Conservation (phyloP, 2,888 invertebrate genomes). For the Thysanoteuthis rhombus region DNA sequence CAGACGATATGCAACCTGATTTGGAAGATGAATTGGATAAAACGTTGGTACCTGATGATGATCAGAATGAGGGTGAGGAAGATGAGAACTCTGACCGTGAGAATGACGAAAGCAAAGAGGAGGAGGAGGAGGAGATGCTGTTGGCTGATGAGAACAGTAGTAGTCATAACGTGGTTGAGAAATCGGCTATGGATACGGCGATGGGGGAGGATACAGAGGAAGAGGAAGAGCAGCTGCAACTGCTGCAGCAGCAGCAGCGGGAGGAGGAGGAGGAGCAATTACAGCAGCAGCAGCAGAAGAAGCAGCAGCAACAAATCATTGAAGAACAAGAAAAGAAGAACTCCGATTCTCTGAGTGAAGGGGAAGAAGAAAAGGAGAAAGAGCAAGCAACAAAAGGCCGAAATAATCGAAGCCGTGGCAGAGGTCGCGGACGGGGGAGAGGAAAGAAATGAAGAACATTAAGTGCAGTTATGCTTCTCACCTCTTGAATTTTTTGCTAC, state of each 20-base stretch:
- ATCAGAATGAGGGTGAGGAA: constrained; percentile 1
- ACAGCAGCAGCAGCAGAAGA: background rate
- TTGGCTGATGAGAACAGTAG: background rate
- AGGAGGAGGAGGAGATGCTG: background rate
- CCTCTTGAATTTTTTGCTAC: background rate
- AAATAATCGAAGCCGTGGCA: background rate
- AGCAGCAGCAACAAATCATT: background rate
- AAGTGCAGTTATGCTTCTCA: background rate
- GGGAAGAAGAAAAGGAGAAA: background rate
- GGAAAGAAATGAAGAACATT: background rate
- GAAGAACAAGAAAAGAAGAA: background rate
- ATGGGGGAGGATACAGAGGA: background rate
- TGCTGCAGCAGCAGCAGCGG: background rate
- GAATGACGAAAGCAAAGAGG: background rate
- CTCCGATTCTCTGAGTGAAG: background rate
- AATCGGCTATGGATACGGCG: background rate
- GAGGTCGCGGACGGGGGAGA: constrained; percentile 13
- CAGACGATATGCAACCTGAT: background rate
- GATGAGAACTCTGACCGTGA: background rate
- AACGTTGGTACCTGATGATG: background rate
- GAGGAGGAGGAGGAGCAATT: background rate
- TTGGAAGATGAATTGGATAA: background rate
- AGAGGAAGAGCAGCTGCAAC: background rate
- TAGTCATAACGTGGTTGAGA: background rate
- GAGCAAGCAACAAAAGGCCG: background rate